Base-by-base conservation (phyloP, 2,113 vertebrate species). In the Hirundichthys speculiger region DNA sequence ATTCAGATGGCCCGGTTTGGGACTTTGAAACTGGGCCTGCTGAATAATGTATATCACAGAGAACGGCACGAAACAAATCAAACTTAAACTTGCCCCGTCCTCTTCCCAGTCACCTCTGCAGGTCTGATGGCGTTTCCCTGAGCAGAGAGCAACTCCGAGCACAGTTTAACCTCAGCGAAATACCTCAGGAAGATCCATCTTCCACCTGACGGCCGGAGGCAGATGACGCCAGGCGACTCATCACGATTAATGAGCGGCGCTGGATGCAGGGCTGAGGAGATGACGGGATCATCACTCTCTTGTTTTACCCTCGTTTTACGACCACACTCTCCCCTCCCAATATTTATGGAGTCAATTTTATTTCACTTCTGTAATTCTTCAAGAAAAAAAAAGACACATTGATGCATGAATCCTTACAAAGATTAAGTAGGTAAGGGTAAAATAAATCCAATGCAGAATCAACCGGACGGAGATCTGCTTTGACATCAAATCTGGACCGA, bases 171-270 rank as follows among this genome's bases (percentile, higher is more conserved):
- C 59, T 64, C 50, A 67, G 41, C 45, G 41, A 66, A 83, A 68
- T 61, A 25, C 45, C 68, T 70, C 55, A 1, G 9, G 49, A 49
- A 27, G 57, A 88, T 86, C 56, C 1, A 64, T 88, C 83, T 85
- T 80, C 51, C 56, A 43, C n/a, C 66, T 79, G 80, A 83, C 24
- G 53, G 69, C 69, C 62, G 52, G 67, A 69, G 71, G 73, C 56
- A 76, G 83, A 85, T 73, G 78, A 81, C 16, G 59, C 38, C 62
- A 13, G 19, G 61, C 58, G 69, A 38, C 54, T 63, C 62, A 80
- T 77, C 59, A 27, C 61, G 6, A 86, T 87, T 80, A 79, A 90
- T 82, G 75, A 82, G 54, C 60, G 51, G 54, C 63, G 52, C 79
- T 85, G 76, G 59, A 78, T 25, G 62, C 54, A 75, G 75, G 75